A percentile compares a stretch with the other conserved stretches of the same genome.
phyloP scores from a whole-genome alignment of 2,797 vertebrate species.

The Neoniphon sammara region DNA sequence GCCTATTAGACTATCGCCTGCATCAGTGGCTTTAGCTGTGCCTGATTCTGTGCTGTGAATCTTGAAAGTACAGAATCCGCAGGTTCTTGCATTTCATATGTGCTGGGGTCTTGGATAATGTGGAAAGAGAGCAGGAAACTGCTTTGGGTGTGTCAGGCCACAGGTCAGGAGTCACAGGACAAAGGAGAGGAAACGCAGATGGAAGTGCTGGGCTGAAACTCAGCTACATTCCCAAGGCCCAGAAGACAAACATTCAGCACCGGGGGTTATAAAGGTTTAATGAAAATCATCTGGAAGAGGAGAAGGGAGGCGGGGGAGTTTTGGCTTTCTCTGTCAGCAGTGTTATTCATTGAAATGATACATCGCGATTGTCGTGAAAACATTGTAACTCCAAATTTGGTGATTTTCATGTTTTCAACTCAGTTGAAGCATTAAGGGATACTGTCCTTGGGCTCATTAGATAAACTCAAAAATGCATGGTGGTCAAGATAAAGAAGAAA shows the following conservation, averaged over 20 bases:
- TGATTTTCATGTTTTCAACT: conserved; percentile 55
- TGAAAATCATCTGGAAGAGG: conserved; percentile 76
- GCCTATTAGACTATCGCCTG: not conserved
- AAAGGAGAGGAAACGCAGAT: conserved; percentile 82
- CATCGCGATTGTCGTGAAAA: conserved; percentile 51
- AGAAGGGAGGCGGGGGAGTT: conserved; percentile 24
- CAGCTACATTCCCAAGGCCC: conserved; percentile 72
- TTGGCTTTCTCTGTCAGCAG: conserved; percentile 46
- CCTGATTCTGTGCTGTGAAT: conserved; percentile 4
- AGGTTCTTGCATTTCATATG: conserved; percentile 41
- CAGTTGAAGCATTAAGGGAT: not conserved
- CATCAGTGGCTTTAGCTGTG: not conserved
- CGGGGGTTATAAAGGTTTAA: conserved; percentile 67
- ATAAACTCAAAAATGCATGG: conserved; percentile 31
- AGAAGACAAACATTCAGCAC: conserved; percentile 75
- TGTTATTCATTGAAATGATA: conserved; percentile 60
- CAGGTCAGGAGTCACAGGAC: conserved; percentile 82
- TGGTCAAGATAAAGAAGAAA: conserved; percentile 16
- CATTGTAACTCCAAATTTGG: conserved; percentile 42
- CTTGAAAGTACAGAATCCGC: conserved; percentile 11
- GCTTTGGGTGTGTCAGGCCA: conserved; percentile 74
- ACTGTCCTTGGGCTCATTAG: conserved; percentile 23
- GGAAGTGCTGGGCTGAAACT: conserved; percentile 76
- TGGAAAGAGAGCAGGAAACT: conserved; percentile 72
- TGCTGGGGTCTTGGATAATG: conserved; percentile 9